Conservation (phyloP, 1,140 invertebrate species). For the Drosophila trapezifrons region DNA sequence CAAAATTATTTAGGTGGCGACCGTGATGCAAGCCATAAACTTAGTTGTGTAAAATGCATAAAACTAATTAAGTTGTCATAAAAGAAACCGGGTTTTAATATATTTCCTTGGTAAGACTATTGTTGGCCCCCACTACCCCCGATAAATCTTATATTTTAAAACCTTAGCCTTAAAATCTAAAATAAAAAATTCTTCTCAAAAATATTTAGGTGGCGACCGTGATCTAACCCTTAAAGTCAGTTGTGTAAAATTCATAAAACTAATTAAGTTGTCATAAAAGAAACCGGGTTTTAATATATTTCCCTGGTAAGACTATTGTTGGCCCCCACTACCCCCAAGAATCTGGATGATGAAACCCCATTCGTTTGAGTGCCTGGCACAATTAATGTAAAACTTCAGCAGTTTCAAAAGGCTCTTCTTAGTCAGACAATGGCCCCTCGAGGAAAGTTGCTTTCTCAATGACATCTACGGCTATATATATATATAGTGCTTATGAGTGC, state of each 20-base stretch:
- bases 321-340: not conserved
- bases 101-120: not conserved
- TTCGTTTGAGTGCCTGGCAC: slow-evolving; percentile 4
- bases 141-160: too few relatives aligned
- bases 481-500: slow-evolving; percentile 20
- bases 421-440: slow-evolving; percentile 27
- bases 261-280: not conserved
- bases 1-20: too few relatives aligned
- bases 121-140: not conserved
- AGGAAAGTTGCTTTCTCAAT: slow-evolving; percentile 41
- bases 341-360: slow-evolving; percentile 5
- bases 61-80: too few relatives aligned
- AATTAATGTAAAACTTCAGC: slow-evolving; percentile 30
- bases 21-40: too few relatives aligned
- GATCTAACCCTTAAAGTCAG: too few relatives aligned
- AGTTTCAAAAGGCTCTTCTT: slow-evolving; percentile 18
- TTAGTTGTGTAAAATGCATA: not conserved
- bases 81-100: not conserved
- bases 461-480: slow-evolving; percentile 28
- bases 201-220: too few relatives aligned
- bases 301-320: not conserved
- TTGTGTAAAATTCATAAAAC: not conserved
- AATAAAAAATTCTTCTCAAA: too few relatives aligned
- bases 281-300: not conserved
- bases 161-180: too few relatives aligned